These are phyloP conservation scores for Pangasius macronema DNA, from an alignment of 2,797 vertebrate genomes.

Conservation along the genomic window DNA sequence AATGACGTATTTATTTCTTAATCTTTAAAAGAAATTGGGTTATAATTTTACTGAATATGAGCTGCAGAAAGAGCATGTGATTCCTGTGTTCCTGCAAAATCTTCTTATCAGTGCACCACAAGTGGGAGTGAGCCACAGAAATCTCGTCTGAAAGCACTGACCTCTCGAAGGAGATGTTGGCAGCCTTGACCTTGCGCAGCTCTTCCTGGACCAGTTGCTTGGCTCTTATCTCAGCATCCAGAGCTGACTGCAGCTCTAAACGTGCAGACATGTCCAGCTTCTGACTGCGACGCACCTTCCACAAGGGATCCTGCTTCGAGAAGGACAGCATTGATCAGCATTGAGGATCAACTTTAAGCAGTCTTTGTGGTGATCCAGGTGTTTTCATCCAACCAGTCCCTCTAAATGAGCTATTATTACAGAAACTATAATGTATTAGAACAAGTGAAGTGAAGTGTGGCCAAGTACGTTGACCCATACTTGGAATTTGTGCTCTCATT, in stretches of 20 bases:
- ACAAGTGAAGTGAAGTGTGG: no score
- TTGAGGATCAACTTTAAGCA: background rate
- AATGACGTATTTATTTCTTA: background rate
- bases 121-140: background rate
- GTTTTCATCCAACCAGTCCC: background rate
- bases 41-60: background rate
- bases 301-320: conserved; percentile 85
- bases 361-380: background rate
- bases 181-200: conserved; percentile 85
- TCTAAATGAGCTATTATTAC: background rate
- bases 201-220: conserved; percentile 95
- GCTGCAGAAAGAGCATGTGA: background rate
- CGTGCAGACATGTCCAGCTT: conserved; percentile 97
- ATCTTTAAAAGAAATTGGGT: background rate
- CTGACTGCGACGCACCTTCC: conserved; percentile 96
- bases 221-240: conserved; percentile 94
- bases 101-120: background rate
- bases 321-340: background rate
- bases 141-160: conserved; percentile 61
- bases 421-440: background rate
- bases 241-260: conserved; percentile 91
- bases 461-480: no score
- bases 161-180: conserved; percentile 90
- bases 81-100: background rate
- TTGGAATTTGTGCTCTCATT: no score